phyloP scores from a whole-genome alignment of 1,140 invertebrate genomes.

The Zaprionus capensis region DNA sequence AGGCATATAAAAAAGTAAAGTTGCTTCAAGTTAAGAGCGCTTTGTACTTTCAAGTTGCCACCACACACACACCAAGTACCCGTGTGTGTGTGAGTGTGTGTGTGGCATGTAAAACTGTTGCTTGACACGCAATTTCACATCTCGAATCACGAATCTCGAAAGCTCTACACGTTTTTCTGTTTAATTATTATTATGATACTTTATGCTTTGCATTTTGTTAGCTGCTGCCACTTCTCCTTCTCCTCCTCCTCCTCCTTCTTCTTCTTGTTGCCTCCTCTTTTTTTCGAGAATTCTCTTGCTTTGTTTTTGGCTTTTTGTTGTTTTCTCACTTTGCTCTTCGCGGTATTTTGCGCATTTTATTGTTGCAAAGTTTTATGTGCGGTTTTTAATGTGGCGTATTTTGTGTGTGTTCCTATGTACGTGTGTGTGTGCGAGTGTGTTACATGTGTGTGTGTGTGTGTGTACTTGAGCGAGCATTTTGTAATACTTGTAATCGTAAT shows the following conservation, averaged over 20 bases:
- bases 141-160: conserved; percentile 15
- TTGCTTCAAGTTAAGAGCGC: conserved; percentile 3
- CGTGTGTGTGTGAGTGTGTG: background rate
- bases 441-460: background rate
- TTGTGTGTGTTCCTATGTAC: conserved; percentile 9
- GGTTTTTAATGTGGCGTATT: conserved; percentile 47
- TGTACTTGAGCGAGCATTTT: conserved; percentile 43
- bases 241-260: too few species aligned
- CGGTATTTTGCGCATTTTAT: conserved; percentile 47
- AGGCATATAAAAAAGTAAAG: conserved; percentile 3
- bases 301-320: conserved; percentile 5
- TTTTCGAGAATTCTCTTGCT: conserved; percentile 2
- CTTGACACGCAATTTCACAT: conserved; percentile 18
- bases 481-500: conserved; percentile 56
- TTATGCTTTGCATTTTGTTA: conserved; percentile 26
- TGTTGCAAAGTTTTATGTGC: conserved; percentile 52
- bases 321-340: conserved; percentile 26
- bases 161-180: conserved; percentile 33
- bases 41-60: conserved; percentile 11
- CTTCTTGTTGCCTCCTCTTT: background rate
- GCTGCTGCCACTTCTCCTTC: background rate
- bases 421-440: background rate
- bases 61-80: background rate
- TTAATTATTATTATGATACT: conserved; percentile 41
- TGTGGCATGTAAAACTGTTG: conserved; percentile 12